Conservation (phyloP, 2,797 vertebrate genomes). For the Microchirus variegatus region DNA sequence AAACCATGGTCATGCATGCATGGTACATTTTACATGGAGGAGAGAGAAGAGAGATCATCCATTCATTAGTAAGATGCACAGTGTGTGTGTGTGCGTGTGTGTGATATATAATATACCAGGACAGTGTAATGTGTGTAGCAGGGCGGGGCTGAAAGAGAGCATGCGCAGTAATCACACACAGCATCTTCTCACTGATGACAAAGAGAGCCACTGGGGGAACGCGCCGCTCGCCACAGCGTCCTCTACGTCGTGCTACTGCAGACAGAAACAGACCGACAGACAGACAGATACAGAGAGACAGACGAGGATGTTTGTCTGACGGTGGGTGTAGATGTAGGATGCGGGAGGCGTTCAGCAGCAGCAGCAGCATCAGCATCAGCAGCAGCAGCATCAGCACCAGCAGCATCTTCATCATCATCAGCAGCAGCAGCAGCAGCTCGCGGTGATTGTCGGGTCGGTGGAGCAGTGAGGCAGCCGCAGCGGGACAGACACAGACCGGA, state of each 20-base stretch:
- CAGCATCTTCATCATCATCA: background rate
- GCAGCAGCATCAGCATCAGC: background rate
- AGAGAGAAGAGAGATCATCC: too few species aligned
- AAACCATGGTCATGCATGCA: background rate
- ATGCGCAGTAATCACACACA: constrained; percentile 29
- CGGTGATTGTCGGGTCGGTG: constrained; percentile 23
- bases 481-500: constrained; percentile 9
- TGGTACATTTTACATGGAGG: too few species aligned
- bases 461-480: constrained; percentile 14
- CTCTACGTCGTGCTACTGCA: constrained; percentile 23
- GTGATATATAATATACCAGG: too few species aligned
- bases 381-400: constrained; percentile 24
- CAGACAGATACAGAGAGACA: background rate
- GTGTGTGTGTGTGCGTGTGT: too few species aligned
- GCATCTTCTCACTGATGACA: constrained; percentile 50
- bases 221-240: constrained; percentile 50
- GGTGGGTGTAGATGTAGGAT: constrained; percentile 22
- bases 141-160: constrained; percentile 35
- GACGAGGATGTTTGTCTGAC: background rate
- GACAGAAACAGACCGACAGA: constrained; percentile 10
- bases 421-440: constrained; percentile 19
- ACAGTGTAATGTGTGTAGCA: constrained; percentile 2
- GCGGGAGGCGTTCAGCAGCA: constrained; percentile 20
- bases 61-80: too few species aligned
- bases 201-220: constrained; percentile 41